Percentiles rank a stretch among this genome's conserved stretches.
Evolutionary conservation across 2,113 vertebrate species (phyloP).

Genomic region (Chaetodon trifascialis): DNA sequence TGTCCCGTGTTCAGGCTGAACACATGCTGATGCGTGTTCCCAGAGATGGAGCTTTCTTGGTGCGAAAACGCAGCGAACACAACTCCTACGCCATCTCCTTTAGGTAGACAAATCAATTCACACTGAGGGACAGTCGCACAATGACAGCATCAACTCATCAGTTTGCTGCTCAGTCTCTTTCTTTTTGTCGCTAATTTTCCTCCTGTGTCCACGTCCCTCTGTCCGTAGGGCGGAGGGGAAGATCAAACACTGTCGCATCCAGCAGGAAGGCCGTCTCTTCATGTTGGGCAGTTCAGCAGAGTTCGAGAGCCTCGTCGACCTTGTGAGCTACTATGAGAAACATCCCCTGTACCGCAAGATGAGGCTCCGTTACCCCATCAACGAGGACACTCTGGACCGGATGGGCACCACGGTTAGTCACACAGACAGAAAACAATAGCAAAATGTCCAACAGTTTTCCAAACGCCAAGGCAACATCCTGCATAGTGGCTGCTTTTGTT

Average conservation of each 20-base stretch:
- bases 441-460: too few relatives aligned
- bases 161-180: too few relatives aligned
- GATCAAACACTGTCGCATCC: conserved; percentile 92
- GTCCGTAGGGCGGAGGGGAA: conserved; percentile 87
- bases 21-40: conserved; percentile 92
- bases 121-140: too few relatives aligned
- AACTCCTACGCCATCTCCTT: conserved; percentile 91
- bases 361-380: conserved; percentile 91
- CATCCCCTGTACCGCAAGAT: conserved; percentile 92
- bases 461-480: too few relatives aligned
- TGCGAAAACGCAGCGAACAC: conserved; percentile 88
- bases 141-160: too few relatives aligned
- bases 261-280: conserved; percentile 91
- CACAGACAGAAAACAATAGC: too few relatives aligned
- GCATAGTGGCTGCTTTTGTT: neutral
- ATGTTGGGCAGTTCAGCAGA: conserved; percentile 91
- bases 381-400: conserved; percentile 90
- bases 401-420: conserved; percentile 89
- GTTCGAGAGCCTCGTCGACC: conserved; percentile 90
- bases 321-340: conserved; percentile 90
- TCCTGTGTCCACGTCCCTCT: neutral
- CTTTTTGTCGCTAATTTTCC: neutral
- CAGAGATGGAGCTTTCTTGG: conserved; percentile 88
- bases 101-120: conserved; percentile 75
- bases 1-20: conserved; percentile 89